Evolutionary conservation across 1,140 invertebrate species (phyloP), one percentile per base, ranked within the genome.

Genomic region (Apis florea): DNA sequence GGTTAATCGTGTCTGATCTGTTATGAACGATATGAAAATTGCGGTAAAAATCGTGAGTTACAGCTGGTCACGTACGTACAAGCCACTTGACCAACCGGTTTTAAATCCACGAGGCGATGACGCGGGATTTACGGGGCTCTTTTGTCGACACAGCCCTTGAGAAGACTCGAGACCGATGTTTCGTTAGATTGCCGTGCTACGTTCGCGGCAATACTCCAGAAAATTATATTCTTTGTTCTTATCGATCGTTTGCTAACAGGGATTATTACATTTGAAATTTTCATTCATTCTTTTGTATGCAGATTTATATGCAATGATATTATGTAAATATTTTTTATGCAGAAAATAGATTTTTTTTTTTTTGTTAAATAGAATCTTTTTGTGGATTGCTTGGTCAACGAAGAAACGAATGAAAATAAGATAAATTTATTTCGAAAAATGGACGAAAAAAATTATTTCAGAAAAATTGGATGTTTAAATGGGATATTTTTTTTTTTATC

Each of bases 71-170:
- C 73, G 53, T 71, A 68, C 26, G 40, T 56, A 51, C 64, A 21
- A 64, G 72, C 19, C 61, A 49, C 71, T 74, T 66, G 66, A 56
- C 63, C 54, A 88, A 88, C 86, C 86, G 86, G 86, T 88, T 88
- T 88, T 88, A 88, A 88, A 88, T 88, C 83, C 79, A 85, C 85
- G 64, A 79, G 79, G 74, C 85, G 76, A 83, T 88, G 86, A 88
- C 79, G 85, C 71, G 59, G 84, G 82, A 86, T 86, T 87, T 86
- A 86, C 82, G 86, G 82, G 82, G 66, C 56, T 82, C 82, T 73
- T 87, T 63, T 81, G 86, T 86, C 86, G 85, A 86, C 86, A 56
- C 72, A 79, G 66, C 69, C 59, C 77, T 84, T 56, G 77, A 77
- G 74, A 69, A 61, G 61, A 54, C 68, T 77, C 73, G 49, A 56